Evolutionary conservation across 2,888 invertebrate genomes (phyloP).

Genomic region (Hyppa rectilinea): DNA sequence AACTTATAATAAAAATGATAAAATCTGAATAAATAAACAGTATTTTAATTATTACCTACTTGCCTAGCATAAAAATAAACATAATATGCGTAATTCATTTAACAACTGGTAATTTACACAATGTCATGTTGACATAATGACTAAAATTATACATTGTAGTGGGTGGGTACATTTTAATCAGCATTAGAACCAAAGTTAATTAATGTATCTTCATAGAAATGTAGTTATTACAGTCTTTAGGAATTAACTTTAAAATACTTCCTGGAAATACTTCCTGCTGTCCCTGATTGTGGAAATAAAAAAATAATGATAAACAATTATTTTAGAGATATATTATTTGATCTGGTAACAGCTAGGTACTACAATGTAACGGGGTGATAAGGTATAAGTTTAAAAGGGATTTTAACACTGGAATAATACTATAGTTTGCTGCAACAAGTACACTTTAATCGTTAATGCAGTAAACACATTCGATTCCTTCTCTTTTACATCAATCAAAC

Average conservation of each 20-base stretch:
- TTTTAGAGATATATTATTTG: too few species aligned
- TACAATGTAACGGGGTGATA: too few species aligned
- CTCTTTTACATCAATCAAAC: too few species aligned
- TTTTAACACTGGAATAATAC: too few species aligned
- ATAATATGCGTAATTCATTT: slow-evolving; percentile 3
- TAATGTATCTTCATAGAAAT: background rate
- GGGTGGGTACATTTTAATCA: slow-evolving; percentile 21
- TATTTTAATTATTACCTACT: background rate
- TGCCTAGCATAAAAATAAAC: background rate
- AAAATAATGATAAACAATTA: too few species aligned
- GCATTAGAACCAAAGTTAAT: slow-evolving; percentile 8
- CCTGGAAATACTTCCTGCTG: slow-evolving; percentile 6
- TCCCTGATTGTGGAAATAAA: slow-evolving; percentile 6
- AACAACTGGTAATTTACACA: slow-evolving; percentile 8
- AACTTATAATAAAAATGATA: background rate
- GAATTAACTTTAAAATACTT: background rate
- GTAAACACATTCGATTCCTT: too few species aligned
- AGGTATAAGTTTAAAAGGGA: too few species aligned
- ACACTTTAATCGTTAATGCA: too few species aligned
- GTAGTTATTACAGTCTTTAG: background rate
- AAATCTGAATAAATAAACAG: slow-evolving; percentile 2
- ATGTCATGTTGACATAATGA: slow-evolving; percentile 26
- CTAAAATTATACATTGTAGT: slow-evolving; percentile 29
- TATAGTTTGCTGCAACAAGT: too few species aligned
- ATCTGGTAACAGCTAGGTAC: too few species aligned